Conservation (phyloP, 2,113 vertebrate species). For the Madoqua kirkii region DNA sequence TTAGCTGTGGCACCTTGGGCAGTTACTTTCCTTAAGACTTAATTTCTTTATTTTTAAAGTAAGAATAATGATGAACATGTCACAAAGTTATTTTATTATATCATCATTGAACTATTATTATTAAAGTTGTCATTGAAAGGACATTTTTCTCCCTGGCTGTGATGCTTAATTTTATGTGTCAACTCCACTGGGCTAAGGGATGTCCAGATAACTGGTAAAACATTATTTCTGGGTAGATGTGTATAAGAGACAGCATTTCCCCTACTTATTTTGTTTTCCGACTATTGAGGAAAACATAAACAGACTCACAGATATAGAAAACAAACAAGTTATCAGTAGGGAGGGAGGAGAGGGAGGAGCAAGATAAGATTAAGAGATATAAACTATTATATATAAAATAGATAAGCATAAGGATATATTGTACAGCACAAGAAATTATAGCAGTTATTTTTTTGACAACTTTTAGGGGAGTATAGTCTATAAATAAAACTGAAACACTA, state of each 20-base stretch:
- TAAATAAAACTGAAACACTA: not conserved
- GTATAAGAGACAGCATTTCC: too few relatives aligned
- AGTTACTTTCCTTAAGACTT: not conserved
- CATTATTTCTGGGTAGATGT: not conserved
- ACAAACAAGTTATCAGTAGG: not conserved
- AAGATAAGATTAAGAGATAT: not conserved
- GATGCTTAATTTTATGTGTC: not conserved
- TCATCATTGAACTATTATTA: not conserved
- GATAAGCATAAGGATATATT: not conserved
- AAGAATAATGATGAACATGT: not conserved
- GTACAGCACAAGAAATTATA: not conserved
- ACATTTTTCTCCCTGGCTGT: not conserved
- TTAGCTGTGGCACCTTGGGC: not conserved
- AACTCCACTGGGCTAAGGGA: not conserved
- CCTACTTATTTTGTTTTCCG: not conserved
- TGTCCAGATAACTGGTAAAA: not conserved
- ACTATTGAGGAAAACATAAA: not conserved
- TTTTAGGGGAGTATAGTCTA: not conserved
- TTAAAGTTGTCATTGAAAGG: not conserved
- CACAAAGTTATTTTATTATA: not conserved
- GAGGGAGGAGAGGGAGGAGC: not conserved
- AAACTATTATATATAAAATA: not conserved
- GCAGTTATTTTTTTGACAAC: not conserved
- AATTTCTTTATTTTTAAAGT: not conserved
- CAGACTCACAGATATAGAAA: not conserved